phyloP scores from a whole-genome alignment of 1,140 invertebrate species.

The Heliconius melpomene region DNA sequence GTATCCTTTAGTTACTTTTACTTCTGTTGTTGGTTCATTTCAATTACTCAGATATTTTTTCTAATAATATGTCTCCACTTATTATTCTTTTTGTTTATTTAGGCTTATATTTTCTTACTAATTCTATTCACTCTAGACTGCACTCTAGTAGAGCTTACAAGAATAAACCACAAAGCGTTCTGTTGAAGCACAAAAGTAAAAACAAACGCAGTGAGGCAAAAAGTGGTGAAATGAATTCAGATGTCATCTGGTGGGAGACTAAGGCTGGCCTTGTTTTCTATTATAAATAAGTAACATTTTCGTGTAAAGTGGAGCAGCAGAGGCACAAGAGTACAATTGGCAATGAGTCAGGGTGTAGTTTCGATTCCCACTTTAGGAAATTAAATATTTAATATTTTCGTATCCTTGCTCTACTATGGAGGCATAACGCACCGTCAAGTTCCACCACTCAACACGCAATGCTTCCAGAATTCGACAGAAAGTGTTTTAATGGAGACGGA shows the following conservation, averaged over 20 bases:
- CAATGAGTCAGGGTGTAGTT: neutral
- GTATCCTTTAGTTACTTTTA: too few species aligned
- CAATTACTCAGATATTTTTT: too few species aligned
- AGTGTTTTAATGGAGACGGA: neutral
- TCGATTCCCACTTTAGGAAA: neutral
- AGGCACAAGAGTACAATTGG: neutral
- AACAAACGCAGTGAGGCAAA: neutral
- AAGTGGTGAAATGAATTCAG: neutral
- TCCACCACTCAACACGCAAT: neutral
- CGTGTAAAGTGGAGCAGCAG: neutral
- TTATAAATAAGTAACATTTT: neutral
- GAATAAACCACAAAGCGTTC: neutral
- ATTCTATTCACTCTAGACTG: too few species aligned
- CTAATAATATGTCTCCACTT: too few species aligned
- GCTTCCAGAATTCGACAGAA: neutral
- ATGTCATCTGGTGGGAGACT: constrained; percentile 1
- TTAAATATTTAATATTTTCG: neutral
- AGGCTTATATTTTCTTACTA: too few species aligned
- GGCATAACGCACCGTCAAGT: neutral
- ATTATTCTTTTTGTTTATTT: too few species aligned
- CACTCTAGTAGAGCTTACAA: neutral
- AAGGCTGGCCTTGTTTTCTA: neutral
- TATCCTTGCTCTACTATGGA: neutral
- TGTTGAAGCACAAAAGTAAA: neutral
- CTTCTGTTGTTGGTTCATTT: too few species aligned